A percentile compares a stretch with the other conserved stretches of the same genome.
Evolutionary conservation across 2,888 invertebrate genomes (phyloP).

Genomic region (Petrolisthes manimaculis): DNA sequence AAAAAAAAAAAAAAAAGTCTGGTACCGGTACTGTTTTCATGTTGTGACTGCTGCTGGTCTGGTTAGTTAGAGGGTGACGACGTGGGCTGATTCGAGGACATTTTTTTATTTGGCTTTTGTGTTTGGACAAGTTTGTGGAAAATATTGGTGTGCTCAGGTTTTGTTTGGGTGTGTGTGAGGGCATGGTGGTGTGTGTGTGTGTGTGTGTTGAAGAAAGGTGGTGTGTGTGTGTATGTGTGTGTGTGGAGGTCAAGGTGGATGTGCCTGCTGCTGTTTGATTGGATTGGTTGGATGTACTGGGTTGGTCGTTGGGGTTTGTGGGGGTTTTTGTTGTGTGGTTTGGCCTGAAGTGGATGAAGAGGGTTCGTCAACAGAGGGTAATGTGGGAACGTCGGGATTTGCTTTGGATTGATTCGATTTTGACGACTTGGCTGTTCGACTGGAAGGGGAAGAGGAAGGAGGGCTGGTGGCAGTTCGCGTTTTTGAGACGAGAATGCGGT

Average conservation of each 20-base stretch:
- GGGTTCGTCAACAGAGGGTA: background rate
- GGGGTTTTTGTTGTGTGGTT: background rate
- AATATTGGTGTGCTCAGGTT: background rate
- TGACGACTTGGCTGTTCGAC: background rate
- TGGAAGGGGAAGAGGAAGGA: background rate
- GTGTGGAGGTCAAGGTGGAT: background rate
- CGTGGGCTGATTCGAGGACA: background rate
- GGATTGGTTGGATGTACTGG: too few relatives aligned
- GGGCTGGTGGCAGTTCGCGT: background rate
- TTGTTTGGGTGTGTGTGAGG: background rate
- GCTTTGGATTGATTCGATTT: background rate
- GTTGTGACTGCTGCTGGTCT: too few relatives aligned
- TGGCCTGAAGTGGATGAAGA: background rate
- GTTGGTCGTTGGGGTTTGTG: too few relatives aligned
- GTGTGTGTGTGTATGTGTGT: conserved; percentile 5
- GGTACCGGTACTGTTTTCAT: too few relatives aligned
- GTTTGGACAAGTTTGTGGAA: background rate
- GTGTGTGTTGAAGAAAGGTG: background rate
- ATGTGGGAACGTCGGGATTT: background rate
- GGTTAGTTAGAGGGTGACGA: too few relatives aligned
- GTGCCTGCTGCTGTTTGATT: background rate
- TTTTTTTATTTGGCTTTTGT: background rate
- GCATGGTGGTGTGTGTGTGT: background rate
- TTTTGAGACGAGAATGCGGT: background rate
- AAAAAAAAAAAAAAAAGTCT: too few relatives aligned